Conservation (phyloP, 2,113 vertebrate species). For the Petrocephalus zakoni region DNA sequence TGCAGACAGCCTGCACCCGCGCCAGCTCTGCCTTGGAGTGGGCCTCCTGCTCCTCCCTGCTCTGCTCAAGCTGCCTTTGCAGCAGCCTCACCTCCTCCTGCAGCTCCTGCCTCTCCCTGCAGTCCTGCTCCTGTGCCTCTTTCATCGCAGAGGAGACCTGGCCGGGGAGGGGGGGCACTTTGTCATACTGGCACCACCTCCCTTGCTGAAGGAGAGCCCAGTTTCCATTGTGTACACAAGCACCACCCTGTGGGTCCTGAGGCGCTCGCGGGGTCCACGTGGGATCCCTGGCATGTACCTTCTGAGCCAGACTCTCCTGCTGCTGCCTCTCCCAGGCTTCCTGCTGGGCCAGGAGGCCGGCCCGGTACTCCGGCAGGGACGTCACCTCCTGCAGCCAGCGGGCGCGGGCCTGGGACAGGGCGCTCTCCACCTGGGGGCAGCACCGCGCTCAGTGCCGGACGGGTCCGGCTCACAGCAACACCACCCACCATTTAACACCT, state of each 20-base stretch:
- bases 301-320: conserved; percentile 53
- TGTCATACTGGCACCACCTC: background rate
- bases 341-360: conserved; percentile 62
- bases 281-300: conserved; percentile 49
- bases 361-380: conserved; percentile 74
- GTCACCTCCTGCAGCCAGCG: conserved; percentile 79
- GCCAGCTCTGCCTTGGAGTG: conserved; percentile 79
- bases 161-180: background rate
- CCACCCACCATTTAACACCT: background rate
- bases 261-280: background rate
- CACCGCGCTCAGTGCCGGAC: background rate
- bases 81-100: conserved; percentile 67
- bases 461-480: background rate
- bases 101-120: conserved; percentile 53
- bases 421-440: conserved; percentile 70
- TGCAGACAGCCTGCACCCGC: conserved; percentile 75
- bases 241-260: background rate
- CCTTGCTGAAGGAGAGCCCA: background rate
- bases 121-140: conserved; percentile 71
- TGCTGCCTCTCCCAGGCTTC: conserved; percentile 73
- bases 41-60: conserved; percentile 64
- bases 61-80: conserved; percentile 65
- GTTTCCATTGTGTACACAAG: background rate
- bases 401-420: conserved; percentile 70
- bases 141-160: conserved; percentile 52